Percentiles rank a stretch among this genome's conserved stretches.
These are phyloP conservation scores for Pteropus alecto DNA, from an alignment of 2,113 vertebrate genomes.

Conservation along the genomic window DNA sequence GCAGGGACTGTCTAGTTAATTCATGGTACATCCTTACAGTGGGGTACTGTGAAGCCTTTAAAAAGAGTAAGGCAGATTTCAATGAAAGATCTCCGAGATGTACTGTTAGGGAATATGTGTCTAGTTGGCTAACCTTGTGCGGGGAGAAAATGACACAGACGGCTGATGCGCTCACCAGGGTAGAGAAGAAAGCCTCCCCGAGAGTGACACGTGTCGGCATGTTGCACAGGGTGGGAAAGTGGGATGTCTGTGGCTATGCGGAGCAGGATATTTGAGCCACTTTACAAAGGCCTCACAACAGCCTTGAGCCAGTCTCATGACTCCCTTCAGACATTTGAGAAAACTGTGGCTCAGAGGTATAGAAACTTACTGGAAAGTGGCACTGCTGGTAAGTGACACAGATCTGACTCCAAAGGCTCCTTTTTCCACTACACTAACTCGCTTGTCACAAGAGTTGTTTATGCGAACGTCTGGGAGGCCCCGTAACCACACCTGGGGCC, in stretches of 20 bases:
- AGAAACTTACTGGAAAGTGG: background rate
- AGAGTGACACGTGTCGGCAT: accelerated
- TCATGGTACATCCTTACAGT: background rate
- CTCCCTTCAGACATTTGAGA: background rate
- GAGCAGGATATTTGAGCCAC: no score
- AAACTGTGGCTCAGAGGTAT: background rate
- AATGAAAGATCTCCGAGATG: background rate
- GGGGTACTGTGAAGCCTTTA: background rate
- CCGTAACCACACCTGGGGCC: background rate
- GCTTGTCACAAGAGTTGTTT: background rate
- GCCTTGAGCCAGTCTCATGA: background rate
- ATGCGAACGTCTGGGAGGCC: background rate
- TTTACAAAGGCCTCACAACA: background rate
- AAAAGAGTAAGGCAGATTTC: background rate
- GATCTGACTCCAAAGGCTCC: background rate
- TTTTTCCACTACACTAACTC: background rate
- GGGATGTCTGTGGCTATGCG: accelerated
- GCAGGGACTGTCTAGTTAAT: background rate
- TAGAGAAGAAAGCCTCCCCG: background rate
- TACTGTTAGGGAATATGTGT: no score
- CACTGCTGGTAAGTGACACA: background rate
- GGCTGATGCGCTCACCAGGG: background rate
- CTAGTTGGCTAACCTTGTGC: background rate
- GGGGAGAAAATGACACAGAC: background rate
- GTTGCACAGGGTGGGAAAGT: background rate